Percentiles rank a stretch among this genome's conserved stretches.
phyloP scores from a whole-genome alignment of 2,888 invertebrate species.

The Thera obeliscata region DNA sequence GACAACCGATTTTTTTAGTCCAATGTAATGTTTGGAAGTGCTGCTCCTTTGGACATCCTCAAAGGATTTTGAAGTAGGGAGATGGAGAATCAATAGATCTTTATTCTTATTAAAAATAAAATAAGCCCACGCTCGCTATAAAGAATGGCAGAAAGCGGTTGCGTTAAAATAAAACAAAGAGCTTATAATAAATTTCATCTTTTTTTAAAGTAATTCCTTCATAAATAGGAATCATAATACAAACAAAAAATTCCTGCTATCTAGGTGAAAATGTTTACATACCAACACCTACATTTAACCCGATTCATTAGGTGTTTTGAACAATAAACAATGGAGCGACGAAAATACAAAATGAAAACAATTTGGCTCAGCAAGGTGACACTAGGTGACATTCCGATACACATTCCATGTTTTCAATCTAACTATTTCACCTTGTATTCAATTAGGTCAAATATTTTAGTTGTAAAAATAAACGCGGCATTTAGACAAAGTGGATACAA shows the following conservation, averaged over 20 bases:
- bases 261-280: conserved; percentile 19
- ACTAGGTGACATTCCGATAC: conserved; percentile 3
- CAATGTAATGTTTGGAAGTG: too few species aligned
- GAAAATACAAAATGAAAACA: conserved; percentile 10
- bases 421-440: conserved; percentile 24
- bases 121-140: too few species aligned
- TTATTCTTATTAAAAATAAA: too few species aligned
- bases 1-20: too few species aligned
- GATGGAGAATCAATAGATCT: too few species aligned
- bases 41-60: too few species aligned
- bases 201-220: not conserved
- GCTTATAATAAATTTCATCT: not conserved
- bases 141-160: too few species aligned
- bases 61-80: too few species aligned
- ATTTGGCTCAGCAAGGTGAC: conserved; percentile 15
- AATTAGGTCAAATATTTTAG: conserved; percentile 7
- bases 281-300: conserved; percentile 20
- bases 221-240: not conserved
- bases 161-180: too few species aligned
- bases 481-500: too few species aligned
- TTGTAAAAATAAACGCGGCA: not conserved
- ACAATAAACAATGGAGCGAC: conserved; percentile 22
- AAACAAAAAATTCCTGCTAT: conserved; percentile 4
- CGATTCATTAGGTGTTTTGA: conserved; percentile 24
- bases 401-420: conserved; percentile 1